phyloP scores from a whole-genome alignment of 2,113 vertebrate genomes.

The Lepus europaeus region DNA sequence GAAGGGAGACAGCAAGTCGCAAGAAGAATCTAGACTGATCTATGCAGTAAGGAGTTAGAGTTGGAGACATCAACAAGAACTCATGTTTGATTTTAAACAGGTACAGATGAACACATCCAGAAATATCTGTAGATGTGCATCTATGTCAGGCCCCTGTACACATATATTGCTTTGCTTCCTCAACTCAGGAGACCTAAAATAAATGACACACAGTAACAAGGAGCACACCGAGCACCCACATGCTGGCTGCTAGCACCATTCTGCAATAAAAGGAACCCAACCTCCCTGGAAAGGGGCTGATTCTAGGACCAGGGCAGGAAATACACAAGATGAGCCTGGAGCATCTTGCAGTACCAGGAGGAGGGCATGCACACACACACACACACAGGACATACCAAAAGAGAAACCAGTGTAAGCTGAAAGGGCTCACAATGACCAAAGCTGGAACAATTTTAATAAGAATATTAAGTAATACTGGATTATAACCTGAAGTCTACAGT shows the following conservation, averaged over 20 bases:
- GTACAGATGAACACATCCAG: not conserved
- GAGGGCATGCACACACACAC: not conserved
- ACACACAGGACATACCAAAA: not conserved
- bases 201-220: not conserved
- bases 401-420: not conserved
- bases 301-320: not conserved
- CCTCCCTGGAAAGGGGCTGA: not conserved
- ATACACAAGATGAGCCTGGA: not conserved
- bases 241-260: not conserved
- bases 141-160: not conserved
- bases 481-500: constrained; percentile 4
- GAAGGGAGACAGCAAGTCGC: not conserved
- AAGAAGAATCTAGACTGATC: not conserved
- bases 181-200: not conserved
- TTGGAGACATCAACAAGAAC: not conserved
- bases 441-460: not conserved
- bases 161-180: not conserved
- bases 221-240: not conserved
- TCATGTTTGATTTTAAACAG: not conserved
- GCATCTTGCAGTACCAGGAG: not conserved
- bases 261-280: not conserved
- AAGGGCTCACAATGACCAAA: not conserved
- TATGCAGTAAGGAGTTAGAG: not conserved
- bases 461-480: not conserved
- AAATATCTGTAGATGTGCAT: not conserved